Percentiles rank a stretch among this genome's conserved stretches.
These are phyloP conservation scores for Theocolax elegans DNA, from an alignment of 1,140 invertebrate genomes.

Conservation along the genomic window DNA sequence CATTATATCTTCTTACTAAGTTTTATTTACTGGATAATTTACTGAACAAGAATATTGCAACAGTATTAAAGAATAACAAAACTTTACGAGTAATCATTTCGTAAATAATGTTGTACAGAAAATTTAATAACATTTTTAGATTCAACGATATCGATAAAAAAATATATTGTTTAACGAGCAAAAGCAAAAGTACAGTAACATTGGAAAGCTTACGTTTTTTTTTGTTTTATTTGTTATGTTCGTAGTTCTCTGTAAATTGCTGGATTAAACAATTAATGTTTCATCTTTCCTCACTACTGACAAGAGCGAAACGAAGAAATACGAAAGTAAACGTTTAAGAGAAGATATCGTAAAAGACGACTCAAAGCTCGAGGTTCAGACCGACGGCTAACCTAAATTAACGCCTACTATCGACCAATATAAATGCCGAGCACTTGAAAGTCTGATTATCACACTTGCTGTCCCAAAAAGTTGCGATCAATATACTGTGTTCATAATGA, in stretches of 20 bases:
- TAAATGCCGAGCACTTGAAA: background rate
- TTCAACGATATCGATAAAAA: no score
- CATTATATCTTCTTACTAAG: no score
- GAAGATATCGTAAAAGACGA: background rate
- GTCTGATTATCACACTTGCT: background rate
- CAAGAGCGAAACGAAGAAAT: background rate
- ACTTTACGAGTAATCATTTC: no score
- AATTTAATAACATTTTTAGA: no score
- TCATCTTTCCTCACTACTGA: background rate
- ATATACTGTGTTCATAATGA: background rate
- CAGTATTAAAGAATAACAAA: no score
- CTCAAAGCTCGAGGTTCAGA: background rate
- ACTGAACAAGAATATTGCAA: no score
- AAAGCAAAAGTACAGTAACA: no score
- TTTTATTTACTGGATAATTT: no score
- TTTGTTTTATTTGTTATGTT: background rate
- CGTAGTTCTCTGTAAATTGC: background rate
- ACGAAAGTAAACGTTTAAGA: background rate
- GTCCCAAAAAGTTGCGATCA: slow-evolving; percentile 1
- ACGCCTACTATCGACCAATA: slow-evolving; percentile 9
- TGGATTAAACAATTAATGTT: slow-evolving; percentile 10
- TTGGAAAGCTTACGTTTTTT: no score
- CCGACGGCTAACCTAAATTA: slow-evolving; percentile 10
- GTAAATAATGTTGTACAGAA: no score
- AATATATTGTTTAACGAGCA: no score